Evolutionary conservation across 2,888 invertebrate genomes (phyloP).

Genomic region (Tachina grossa): DNA sequence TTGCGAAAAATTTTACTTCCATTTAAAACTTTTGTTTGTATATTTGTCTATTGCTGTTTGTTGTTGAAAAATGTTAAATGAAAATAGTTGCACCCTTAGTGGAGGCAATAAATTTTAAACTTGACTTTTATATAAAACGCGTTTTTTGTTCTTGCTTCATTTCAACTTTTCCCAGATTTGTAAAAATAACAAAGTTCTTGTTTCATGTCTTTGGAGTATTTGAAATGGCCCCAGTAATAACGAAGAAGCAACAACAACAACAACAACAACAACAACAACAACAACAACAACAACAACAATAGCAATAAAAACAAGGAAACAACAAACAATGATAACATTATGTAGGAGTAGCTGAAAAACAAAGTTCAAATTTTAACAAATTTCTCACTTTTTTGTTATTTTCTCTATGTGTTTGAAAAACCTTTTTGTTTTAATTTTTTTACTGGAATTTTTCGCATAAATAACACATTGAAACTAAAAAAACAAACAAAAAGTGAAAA

Average conservation of each 20-base stretch:
- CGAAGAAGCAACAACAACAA: slow-evolving; percentile 44
- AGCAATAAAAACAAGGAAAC: slow-evolving; percentile 26
- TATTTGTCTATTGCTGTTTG: slow-evolving; percentile 31
- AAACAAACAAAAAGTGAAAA: slow-evolving; percentile 14
- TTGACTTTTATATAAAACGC: slow-evolving; percentile 70
- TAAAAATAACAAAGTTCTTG: slow-evolving; percentile 58
- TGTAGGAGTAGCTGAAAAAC: slow-evolving; percentile 53
- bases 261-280: too few species aligned
- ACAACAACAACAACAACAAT: too few species aligned
- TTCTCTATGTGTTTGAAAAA: slow-evolving; percentile 42
- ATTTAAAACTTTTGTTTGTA: slow-evolving; percentile 63
- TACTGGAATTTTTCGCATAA: slow-evolving; percentile 49
- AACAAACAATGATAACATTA: slow-evolving; percentile 52
- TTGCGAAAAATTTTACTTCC: slow-evolving; percentile 56
- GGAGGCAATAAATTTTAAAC: slow-evolving; percentile 71
- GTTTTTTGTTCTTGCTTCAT: slow-evolving; percentile 32
- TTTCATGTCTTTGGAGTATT: slow-evolving; percentile 69
- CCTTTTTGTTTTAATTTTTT: slow-evolving; percentile 7
- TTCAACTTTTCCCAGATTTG: slow-evolving; percentile 47
- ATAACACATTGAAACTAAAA: slow-evolving; percentile 57
- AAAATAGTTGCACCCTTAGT: slow-evolving; percentile 71
- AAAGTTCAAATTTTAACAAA: slow-evolving; percentile 67
- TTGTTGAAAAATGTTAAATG: slow-evolving; percentile 64
- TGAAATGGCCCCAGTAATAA: slow-evolving; percentile 58
- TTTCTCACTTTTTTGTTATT: slow-evolving; percentile 40